Base-by-base conservation (phyloP, 2,113 vertebrate genomes). In the Brachypteracias leptosomus region DNA sequence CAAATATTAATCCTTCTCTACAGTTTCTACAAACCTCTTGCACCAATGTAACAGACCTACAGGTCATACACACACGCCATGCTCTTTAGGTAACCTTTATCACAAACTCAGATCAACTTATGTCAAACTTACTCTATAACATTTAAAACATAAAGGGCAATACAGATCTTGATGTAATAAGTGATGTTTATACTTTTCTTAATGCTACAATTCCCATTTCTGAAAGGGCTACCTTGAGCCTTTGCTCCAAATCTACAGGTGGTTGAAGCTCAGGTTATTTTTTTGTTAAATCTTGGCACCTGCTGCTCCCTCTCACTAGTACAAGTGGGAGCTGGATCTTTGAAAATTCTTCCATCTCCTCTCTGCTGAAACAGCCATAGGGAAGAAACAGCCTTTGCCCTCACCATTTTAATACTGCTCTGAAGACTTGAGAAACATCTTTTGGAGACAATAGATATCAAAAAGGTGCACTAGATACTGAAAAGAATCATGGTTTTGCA, bases 121-220 rank as follows among this genome's bases (percentile, higher is more conserved):
- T 28, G 84, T 84, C 94, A 93, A 70, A 91, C 86, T 92, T 63
- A 75, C 36, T 89, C 92, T 65, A 44, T 89, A 96, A 89, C 89
- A 95, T 92, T 96, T 96, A 93, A 85, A 94, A 80, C 38, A 91
- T 70, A 89, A 96, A 97, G 94, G 88, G 59, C 92, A 96, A 58
- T 68, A 67, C 42, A 67, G 47, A 90, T 25, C 85, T 88, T 94
- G 72, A 35, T 33, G 49, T 59, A 95, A 65, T 80, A 91, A 76
- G 16, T 33, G 68, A 90, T 75, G 66, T 85, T 95, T 88, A 19
- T 77, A 38, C 76, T 96, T 88, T 92, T 73, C 86, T 81, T 94
- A 90, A 91, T 76, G 68, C 44, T 91, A 29, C 19, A 47, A 54
- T 55, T 76, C 31, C 42, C 19, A 44, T 92, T 81, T 85, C 67